Base-by-base conservation (phyloP, 2,113 vertebrate genomes). In the Promerops cafer region DNA sequence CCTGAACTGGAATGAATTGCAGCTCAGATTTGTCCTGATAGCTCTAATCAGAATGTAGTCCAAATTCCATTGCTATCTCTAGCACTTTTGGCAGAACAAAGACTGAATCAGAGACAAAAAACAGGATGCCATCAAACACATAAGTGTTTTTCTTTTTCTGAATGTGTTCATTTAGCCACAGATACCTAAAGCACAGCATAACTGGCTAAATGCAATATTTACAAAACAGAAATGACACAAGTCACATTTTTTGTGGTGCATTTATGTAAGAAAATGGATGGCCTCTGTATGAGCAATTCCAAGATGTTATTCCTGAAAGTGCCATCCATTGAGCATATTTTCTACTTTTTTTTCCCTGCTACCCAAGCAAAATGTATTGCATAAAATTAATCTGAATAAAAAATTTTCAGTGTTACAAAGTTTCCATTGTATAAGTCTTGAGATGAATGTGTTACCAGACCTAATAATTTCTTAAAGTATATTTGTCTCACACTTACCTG, bases 51-150 rank as follows among this genome's bases (percentile, higher is more conserved):
- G 54, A 85, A 94, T 24, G 50, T 24, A 61, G 33, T 78, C 68
- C 71, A 95, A 88, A 95, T 96, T 90, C 92, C 85, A 52, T 47
- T 86, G 40, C 10, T 96, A 92, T 96, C 85, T 92, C 35, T 60
- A 64, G 40, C 40, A 93, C 59, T 81, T 94, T 93, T 94, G 92
- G 87, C 94, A 94, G 60, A 86, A 69, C 17, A 33, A 84, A 79
- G 75, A 69, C 54, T 76, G 71, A 87, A 85, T 88, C 16, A 28
- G 66, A 88, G 87, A 94, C 87, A 88, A 77, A 88, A 95, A 77
- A 0, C 59, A 78, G 75, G 66, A 89, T 72, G 33, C 44, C 56
- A 91, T 86, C 85, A 92, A 70, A 90, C 33, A 47, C 21, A 57
- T 37, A 54, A 94, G 80, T 74, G 39, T 60, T 96, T 84, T 91